phyloP scores from a whole-genome alignment of 2,797 vertebrate genomes.

The Distichodus sexfasciatus region DNA sequence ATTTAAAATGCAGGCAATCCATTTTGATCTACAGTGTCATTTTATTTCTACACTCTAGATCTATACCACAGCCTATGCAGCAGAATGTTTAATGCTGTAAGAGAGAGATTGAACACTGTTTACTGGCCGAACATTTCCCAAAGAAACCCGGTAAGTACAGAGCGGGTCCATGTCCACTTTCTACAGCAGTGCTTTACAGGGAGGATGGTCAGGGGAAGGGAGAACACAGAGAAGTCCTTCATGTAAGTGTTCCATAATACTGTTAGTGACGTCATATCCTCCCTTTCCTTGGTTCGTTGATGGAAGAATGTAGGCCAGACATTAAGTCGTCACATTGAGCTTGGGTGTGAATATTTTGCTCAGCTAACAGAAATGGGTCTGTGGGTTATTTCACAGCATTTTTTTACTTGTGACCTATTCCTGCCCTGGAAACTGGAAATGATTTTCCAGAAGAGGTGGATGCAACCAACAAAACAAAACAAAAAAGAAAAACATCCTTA shows the following conservation, averaged over 20 bases:
- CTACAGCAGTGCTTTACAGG: neutral
- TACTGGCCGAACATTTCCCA: neutral
- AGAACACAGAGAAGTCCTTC: too few species aligned
- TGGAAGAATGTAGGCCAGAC: neutral
- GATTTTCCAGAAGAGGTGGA: conserved; percentile 27
- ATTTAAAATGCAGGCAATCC: too few species aligned
- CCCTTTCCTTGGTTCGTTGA: neutral
- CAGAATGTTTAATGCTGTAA: neutral
- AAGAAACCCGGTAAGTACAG: neutral
- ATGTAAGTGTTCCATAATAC: neutral
- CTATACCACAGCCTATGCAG: neutral
- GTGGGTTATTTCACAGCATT: neutral
- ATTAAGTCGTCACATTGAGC: neutral
- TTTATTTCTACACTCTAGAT: neutral
- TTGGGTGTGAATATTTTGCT: neutral
- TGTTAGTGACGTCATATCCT: neutral
- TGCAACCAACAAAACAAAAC: conserved; percentile 11
- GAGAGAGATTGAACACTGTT: neutral
- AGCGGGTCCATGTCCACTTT: neutral
- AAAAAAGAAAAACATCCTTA: conserved; percentile 12
- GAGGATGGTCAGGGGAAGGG: too few species aligned
- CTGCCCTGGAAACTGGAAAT: conserved; percentile 3
- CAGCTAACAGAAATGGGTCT: neutral
- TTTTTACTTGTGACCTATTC: neutral
- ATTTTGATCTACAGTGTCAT: too few species aligned